Evolutionary conservation across 2,888 invertebrate genomes (phyloP).

Genomic region (Macrosiphum euphorbiae): DNA sequence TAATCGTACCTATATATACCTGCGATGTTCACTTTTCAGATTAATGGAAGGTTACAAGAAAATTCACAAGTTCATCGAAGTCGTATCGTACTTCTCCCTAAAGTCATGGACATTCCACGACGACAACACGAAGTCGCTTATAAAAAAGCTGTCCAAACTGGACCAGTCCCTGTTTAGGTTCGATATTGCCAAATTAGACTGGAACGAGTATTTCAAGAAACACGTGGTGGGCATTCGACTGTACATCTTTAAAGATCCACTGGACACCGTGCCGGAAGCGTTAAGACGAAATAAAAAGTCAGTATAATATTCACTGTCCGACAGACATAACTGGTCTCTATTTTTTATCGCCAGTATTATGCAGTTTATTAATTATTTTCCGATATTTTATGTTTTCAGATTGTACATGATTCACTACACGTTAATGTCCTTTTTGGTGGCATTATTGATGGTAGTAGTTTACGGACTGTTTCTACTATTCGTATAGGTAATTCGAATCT

Average conservation of each 20-base stretch:
- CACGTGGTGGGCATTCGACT: conserved; percentile 82
- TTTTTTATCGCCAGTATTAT: neutral
- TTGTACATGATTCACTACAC: conserved; percentile 65
- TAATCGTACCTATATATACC: no score
- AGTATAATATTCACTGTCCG: conserved; percentile 66
- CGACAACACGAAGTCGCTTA: conserved; percentile 75
- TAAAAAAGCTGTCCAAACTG: conserved; percentile 72
- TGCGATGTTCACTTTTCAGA: conserved; percentile 71
- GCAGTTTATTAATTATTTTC: neutral
- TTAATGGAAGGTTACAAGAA: conserved; percentile 82
- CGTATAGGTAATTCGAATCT: neutral
- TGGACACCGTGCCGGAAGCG: conserved; percentile 81
- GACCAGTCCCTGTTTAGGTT: conserved; percentile 80
- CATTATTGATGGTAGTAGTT: conserved; percentile 56
- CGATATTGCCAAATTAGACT: conserved; percentile 80
- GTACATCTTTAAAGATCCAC: conserved; percentile 85
- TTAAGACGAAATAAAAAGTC: conserved; percentile 76
- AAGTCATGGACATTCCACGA: conserved; percentile 83
- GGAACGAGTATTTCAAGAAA: conserved; percentile 81
- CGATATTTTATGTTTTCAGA: conserved; percentile 62
- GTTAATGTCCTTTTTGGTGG: conserved; percentile 55
- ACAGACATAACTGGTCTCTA: neutral
- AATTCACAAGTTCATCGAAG: conserved; percentile 81
- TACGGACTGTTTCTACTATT: conserved; percentile 32
- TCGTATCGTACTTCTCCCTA: conserved; percentile 84